These are phyloP conservation scores for Tipula lateralis DNA, from an alignment of 2,888 invertebrate genomes.

Conservation along the genomic window DNA sequence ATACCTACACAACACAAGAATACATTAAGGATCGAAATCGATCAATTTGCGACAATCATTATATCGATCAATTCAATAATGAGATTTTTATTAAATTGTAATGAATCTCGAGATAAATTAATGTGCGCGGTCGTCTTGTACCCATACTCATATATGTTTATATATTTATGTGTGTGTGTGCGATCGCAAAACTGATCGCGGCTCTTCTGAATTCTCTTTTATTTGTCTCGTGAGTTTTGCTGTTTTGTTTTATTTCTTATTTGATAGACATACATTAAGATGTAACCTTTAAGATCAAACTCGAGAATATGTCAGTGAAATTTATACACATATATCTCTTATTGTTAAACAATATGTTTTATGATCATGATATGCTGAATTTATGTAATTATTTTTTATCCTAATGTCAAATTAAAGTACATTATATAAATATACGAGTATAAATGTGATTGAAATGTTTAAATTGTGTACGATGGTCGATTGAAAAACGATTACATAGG, in stretches of 20 bases:
- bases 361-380: constrained; percentile 19
- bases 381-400: background rate
- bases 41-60: background rate
- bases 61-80: background rate
- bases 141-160: too few species aligned
- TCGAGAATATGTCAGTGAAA: constrained; percentile 19
- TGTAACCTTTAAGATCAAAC: constrained; percentile 13
- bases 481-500: too few species aligned
- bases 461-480: background rate
- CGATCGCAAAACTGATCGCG: background rate
- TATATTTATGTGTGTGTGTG: background rate
- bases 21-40: constrained; percentile 12
- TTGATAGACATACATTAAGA: background rate
- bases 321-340: constrained; percentile 16
- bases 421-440: background rate
- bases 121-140: background rate
- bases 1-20: background rate
- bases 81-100: background rate
- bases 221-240: background rate
- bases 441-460: background rate
- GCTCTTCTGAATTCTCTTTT: constrained; percentile 8
- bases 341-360: constrained; percentile 14
- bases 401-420: background rate
- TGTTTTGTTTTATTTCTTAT: background rate
- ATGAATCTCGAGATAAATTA: background rate